Evolutionary conservation across 1,140 invertebrate species (phyloP), one percentile per base, ranked within the genome.

Genomic region (Achatina immaculata): DNA sequence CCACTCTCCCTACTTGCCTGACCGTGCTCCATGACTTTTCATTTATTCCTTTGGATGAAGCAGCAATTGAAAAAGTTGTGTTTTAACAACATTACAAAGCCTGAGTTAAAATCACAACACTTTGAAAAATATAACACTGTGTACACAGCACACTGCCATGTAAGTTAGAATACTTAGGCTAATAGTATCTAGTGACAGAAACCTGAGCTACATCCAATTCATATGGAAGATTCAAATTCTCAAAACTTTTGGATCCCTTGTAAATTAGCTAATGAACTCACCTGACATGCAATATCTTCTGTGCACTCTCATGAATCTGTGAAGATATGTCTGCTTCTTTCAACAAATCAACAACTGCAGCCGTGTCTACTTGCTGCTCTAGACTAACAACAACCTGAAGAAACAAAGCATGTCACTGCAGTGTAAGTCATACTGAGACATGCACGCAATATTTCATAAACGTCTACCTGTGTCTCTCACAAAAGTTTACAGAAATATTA

Each of bases 321-420:
- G 78, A 48, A 72, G 72, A 73, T 16, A 66, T 0, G n/a, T 66
- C 81, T 40, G 68, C 71, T 6, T 82, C 68, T 45, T 78, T 48
- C 3, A 66, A 43, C 24, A 82, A 31, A 1, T 79, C 48, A 36
- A 79, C 28, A 0, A 68, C 45, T 40, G 21, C 65, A 6, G 48
- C 19, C 0, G 36, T 62, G 48, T 78, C 75, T 0, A 76, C 72
- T 0, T 24, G 24, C 38, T 38, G 62, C 14, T 65, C 28, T 0
- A 77, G 42, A 31, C 51, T 78, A 43, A 48, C 51, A 4, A 71
- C 62, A 45, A 73, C 73, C 69, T 75, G 43, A 45, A 43, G 14
- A 40, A 77, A 21, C 11, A 19, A 84, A 62, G 66, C 21, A 40
- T 28, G 24, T 38, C 19, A 36, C 6, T 14, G 21, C 31, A 31